Conservation (phyloP, 1,140 invertebrate species). For the Condylostylus longicornis region DNA sequence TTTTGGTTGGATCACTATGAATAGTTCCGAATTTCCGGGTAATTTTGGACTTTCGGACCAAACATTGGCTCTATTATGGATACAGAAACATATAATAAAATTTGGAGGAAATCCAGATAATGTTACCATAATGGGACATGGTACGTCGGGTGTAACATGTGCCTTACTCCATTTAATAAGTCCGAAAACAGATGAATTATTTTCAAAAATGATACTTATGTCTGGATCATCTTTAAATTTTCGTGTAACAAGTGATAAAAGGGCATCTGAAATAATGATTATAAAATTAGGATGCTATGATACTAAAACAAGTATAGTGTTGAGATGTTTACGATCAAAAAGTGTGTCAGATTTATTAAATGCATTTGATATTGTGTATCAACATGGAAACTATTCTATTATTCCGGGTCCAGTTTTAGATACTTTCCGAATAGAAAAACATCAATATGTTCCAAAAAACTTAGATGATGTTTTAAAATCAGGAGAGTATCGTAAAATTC, state of each 20-base stretch:
- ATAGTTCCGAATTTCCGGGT: slow-evolving; percentile 39
- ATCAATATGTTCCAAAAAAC: slow-evolving; percentile 39
- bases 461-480: slow-evolving; percentile 32
- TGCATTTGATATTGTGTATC: slow-evolving; percentile 41
- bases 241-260: neutral
- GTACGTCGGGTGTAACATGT: slow-evolving; percentile 18
- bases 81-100: slow-evolving; percentile 48
- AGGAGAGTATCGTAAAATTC: slow-evolving; percentile 33
- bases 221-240: slow-evolving; percentile 47
- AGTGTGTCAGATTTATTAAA: slow-evolving; percentile 37
- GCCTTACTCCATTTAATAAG: slow-evolving; percentile 10
- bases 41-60: slow-evolving; percentile 60
- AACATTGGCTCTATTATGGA: slow-evolving; percentile 53
- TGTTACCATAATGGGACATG: slow-evolving; percentile 55
- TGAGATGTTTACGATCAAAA: slow-evolving; percentile 46
- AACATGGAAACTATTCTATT: slow-evolving; percentile 39
- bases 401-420: slow-evolving; percentile 42
- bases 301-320: slow-evolving; percentile 21
- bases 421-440: slow-evolving; percentile 36
- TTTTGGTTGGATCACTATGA: slow-evolving; percentile 55
- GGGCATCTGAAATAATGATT: slow-evolving; percentile 41
- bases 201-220: slow-evolving; percentile 53
- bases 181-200: slow-evolving; percentile 35
- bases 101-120: slow-evolving; percentile 56
- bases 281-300: slow-evolving; percentile 36